Evolutionary conservation across 2,888 invertebrate species (phyloP), one percentile per base, ranked within the genome.

Genomic region (Phorcus lineatus): DNA sequence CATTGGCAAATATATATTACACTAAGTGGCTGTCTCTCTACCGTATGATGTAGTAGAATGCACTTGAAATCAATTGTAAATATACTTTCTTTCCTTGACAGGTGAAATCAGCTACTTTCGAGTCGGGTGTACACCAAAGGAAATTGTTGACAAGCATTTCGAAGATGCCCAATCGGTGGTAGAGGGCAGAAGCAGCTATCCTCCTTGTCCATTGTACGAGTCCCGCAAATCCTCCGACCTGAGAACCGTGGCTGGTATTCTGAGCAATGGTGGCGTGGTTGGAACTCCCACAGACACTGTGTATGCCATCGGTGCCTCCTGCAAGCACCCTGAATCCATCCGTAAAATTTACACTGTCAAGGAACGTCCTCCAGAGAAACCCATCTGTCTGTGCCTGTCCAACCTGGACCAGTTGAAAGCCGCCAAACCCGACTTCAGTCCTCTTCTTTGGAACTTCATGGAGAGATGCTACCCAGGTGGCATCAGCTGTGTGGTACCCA

Each of bases 261-360:
- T 88, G 67, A 84, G 84, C 76, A 55, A 85, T 16, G 88, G 88
- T 47, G 82, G 84, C 9, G 86, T 88, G n/a, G 83, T 87, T 9
- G 87, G 88, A 40, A 82, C 85, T 28, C 88, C 88, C 16, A 88
- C 88, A 19, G 88, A 88, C 80, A 88, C 88, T 0, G 88, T 88
- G 22, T 88, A 88, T 77, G 88, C 87, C n/a, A 78, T 88, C 13
- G 87, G 81, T 19, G 87, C 85, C 36, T 88, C 87, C 16, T 88
- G 87, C 78, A 86, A 84, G 79, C 81, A 84, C 36, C 88, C 88
- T 13, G 84, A 83, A 28, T 86, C 86, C 31, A 86, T 88, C 53
- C 83, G 78, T 24, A 84, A 83, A 13, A 86, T 88, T 22, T 88
- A 88, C 81, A 82, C 86, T 76, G 83, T 88, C 62, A 88, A 88